Base-by-base conservation (phyloP, 2,888 invertebrate species). In the Anthophora plumipes region DNA sequence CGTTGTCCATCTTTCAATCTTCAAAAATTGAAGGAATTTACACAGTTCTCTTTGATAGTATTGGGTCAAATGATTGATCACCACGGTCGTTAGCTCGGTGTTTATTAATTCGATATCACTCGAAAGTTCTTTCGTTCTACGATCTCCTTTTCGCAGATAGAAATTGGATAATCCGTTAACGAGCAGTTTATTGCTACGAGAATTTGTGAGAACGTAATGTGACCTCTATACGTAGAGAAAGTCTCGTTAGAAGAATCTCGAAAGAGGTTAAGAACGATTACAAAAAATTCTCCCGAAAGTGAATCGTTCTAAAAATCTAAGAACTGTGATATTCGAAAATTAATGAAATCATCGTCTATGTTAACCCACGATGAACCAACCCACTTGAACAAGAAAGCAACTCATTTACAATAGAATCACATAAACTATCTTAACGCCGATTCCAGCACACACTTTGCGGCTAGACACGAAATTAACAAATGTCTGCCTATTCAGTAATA, bases 61-160 rank as follows among this genome's bases (percentile, higher is more conserved):
- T 31, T 31, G 31, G 37, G 20, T 39, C 9, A 20, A 4, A 20
- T 50, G 64, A 64, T 64, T 39, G 64, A 64, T 64, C 8, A 20
- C 37, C 7, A 5, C 17, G 50, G 37, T 50, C 64, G 50, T 64
- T 39, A 64, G 20, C 9, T 20, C 14, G 8, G 20, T 20, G 50
- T 64, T 50, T 50, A 50, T 64, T 50, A 50, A 50, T 52, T 64
- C 37, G 14, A 14, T 25, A 0, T 11, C 0, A 1, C 25, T 12
- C 12, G 14, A 9, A 4, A 48, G 12, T 20, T 12, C 20, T n/a
- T n/a, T n/a, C 37, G 50, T 11, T 20, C 50, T 64, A 64, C 9
- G 64, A 39, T 20, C 48, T 12, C 48, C 8, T 64, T 64, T 14
- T 64, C 50, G 31, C 6, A 31, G n/a, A 0, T 25, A 31, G 48